These are phyloP conservation scores for Ceratina japonica DNA, from an alignment of 1,140 invertebrate genomes.

Conservation along the genomic window DNA sequence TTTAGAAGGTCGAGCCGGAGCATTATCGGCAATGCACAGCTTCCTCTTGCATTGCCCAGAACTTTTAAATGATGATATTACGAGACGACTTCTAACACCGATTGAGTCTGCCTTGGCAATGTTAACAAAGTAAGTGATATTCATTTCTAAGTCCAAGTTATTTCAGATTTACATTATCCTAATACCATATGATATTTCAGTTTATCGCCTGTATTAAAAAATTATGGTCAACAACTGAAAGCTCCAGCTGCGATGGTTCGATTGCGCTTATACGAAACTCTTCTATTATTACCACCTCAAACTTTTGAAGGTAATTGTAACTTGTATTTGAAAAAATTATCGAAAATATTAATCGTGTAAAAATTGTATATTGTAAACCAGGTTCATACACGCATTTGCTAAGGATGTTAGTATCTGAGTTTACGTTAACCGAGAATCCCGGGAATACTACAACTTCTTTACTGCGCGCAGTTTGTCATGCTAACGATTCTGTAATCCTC, in stretches of 20 bases:
- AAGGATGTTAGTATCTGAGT: conserved; percentile 97
- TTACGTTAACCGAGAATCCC: conserved; percentile 96
- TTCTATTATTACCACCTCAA: conserved; percentile 90
- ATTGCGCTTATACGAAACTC: conserved; percentile 93
- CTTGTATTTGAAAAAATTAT: background rate
- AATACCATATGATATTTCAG: conserved; percentile 77
- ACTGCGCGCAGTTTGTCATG: conserved; percentile 92
- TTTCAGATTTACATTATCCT: background rate
- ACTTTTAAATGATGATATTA: conserved; percentile 94
- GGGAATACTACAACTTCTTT: conserved; percentile 96
- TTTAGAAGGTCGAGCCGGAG: conserved; percentile 96
- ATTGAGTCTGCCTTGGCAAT: conserved; percentile 97
- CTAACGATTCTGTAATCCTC: conserved; percentile 92
- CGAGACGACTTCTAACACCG: conserved; percentile 90
- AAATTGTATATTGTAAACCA: conserved; percentile 53
- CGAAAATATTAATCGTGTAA: background rate
- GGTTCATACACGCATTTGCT: conserved; percentile 91
- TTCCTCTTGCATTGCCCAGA: conserved; percentile 95
- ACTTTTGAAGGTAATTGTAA: conserved; percentile 86
- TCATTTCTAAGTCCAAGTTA: conserved; percentile 18
- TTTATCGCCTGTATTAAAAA: conserved; percentile 91
- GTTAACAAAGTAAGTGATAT: conserved; percentile 90
- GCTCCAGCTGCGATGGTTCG: conserved; percentile 95
- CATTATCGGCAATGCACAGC: conserved; percentile 96
- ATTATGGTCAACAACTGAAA: conserved; percentile 95